Conservation (phyloP, 30 jellyfish, hydroid and myxozoan genomes). For the Hydra vulgaris region DNA sequence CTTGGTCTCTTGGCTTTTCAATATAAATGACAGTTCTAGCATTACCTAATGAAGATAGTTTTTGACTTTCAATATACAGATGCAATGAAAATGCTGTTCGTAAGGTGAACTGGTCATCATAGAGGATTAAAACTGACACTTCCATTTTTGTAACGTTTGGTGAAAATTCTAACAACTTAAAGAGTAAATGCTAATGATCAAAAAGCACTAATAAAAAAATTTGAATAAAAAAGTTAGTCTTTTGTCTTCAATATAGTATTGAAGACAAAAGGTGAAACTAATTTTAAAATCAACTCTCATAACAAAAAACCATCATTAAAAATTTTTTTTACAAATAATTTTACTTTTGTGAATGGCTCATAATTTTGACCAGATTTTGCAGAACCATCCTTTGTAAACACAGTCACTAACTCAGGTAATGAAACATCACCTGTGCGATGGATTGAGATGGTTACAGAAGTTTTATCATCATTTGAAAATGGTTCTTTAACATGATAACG, state of each 20-base stretch:
- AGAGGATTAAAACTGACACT: constrained; percentile 48
- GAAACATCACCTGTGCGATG: constrained; percentile 73
- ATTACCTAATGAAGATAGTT: constrained; percentile 33
- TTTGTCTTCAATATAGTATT: too few relatives aligned
- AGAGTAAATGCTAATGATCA: not conserved
- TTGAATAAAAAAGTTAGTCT: not conserved
- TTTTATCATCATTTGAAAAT: constrained; percentile 34
- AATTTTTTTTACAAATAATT: not conserved
- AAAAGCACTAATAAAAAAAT: not conserved
- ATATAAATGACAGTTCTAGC: constrained; percentile 63
- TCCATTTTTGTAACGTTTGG: constrained; percentile 44
- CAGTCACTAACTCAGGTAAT: constrained; percentile 40
- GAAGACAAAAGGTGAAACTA: too few relatives aligned
- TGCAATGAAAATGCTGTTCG: constrained; percentile 77
- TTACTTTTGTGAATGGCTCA: constrained; percentile 80
- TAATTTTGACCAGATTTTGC: constrained; percentile 75
- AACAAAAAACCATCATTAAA: not conserved
- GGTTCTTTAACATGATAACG: constrained; percentile 77
- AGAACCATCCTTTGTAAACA: constrained; percentile 87
- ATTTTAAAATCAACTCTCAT: too few relatives aligned
- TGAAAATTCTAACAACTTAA: constrained; percentile 53
- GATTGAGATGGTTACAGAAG: constrained; percentile 49
- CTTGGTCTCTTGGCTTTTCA: constrained; percentile 69
- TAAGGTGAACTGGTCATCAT: constrained; percentile 48
- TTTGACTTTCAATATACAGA: constrained; percentile 38